Percentiles rank a stretch among this genome's conserved stretches.
phyloP scores from a whole-genome alignment of 2,797 vertebrate genomes.

The Macroramphosus scolopax region DNA sequence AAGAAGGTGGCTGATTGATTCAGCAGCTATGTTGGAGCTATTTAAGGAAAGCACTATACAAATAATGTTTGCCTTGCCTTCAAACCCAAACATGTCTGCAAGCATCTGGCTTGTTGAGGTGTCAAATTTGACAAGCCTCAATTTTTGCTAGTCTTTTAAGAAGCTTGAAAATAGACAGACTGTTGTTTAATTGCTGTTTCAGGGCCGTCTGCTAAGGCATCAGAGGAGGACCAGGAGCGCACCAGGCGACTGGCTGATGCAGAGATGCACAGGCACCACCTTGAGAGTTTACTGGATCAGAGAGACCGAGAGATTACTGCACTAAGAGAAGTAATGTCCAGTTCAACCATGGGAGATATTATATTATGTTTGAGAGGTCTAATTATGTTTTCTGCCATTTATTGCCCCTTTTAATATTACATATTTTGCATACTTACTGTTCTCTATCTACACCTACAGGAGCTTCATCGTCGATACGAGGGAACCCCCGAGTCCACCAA shows the following conservation, averaged over 20 bases:
- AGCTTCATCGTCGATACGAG: constrained; percentile 95
- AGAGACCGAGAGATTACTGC: constrained; percentile 83
- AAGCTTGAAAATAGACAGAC: too few relatives aligned
- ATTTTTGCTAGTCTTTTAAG: too few relatives aligned
- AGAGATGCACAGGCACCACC: constrained; percentile 96
- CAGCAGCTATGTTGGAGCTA: too few relatives aligned
- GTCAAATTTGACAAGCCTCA: too few relatives aligned
- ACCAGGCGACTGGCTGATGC: constrained; percentile 94
- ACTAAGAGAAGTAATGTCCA: constrained; percentile 87
- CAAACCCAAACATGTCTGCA: too few relatives aligned
- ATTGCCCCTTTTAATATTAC: neutral
- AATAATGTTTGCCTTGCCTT: too few relatives aligned
- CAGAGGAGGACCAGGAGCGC: constrained; percentile 95
- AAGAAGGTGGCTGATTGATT: neutral
- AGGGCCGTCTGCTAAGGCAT: constrained; percentile 91
- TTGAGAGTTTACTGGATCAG: constrained; percentile 95
- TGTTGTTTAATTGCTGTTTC: constrained; percentile 8
- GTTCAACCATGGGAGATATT: neutral
- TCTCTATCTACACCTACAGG: constrained; percentile 69
- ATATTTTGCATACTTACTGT: too few relatives aligned
- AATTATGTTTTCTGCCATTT: constrained; percentile 1
- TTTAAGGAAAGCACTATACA: too few relatives aligned
- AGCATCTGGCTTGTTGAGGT: too few relatives aligned
- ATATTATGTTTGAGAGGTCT: too few relatives aligned
- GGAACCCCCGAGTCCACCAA: constrained; percentile 95